Base-by-base conservation (phyloP, 2,113 vertebrate genomes). In the Cyprinodon variegatus region DNA sequence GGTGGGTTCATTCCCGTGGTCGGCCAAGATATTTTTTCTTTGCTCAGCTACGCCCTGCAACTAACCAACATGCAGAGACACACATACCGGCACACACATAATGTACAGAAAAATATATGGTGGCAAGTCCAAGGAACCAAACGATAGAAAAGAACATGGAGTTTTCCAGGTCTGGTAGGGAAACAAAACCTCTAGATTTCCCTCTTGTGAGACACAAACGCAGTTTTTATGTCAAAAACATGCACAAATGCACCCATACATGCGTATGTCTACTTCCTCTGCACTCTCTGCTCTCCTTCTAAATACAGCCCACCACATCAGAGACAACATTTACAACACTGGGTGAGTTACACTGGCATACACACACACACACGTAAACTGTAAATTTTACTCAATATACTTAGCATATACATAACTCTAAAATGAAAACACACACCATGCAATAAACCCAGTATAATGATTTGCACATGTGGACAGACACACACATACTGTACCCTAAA, bases 21-120 rank as follows among this genome's bases (percentile, higher is more conserved):
- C 76, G 74, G 77, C 79, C 60, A 82, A 77, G 83, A 89, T 85
- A 93, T 85, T 94, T 94, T 94, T 86, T 88, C 88, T 93, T 89
- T 86, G 70, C 84, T 88, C 88, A 93, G 91, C 91, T 85, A 94
- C 90, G 85, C 87, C 83, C 86, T 88, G 81, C 70, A 73, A 88
- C 77, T 83, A 80, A 87, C 84, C 81, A 70, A 86, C 75, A 76
- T 70, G 69, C 64, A 69, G 70, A 81, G 43, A 88, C 86, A 83
- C 72, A 77, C 63, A 75, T 65, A 72, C 78, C 82, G 72, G 68
- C 71, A 78, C 74, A 74, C 59, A 17, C 22, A 77, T 39, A 88
- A 90, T 88, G 81, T 86, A 89, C 84, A 88, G 86, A 87, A 84
- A 83, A 87, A 88, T 81, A 86, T 89, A 90, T 74, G 79, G 78